Evolutionary conservation across 53 echinoderm and acorn worm genomes (phyloP), one percentile per base, ranked within the genome.

Genomic region (Hippasteria phrygiana): DNA sequence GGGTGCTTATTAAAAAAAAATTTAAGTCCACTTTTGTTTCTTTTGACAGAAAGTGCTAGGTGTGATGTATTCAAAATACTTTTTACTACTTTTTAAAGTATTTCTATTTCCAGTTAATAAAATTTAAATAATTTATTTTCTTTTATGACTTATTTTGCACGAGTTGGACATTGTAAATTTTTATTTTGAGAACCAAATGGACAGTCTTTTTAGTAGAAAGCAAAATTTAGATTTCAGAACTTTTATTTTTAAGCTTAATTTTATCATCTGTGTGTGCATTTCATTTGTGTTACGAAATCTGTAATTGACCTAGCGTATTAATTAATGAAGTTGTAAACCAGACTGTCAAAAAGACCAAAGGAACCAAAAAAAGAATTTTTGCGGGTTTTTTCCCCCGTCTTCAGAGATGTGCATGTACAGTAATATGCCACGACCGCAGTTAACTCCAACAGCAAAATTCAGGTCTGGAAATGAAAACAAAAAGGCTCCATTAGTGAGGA

Each of bases 31-130:
- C 48, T 48, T 48, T 48, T 48, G 14, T 48, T 14, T 7, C 14
- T 10, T 10, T 48, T 48, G 35, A 67, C 12, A 36, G 37, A 67
- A 67, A 35, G 69, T 67, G 73, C 26, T 73, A 43, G 35, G n/a
- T 40, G 26, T 43, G 28, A 43, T 73, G 41, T 73, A 73, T 43
- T 73, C 42, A 43, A 43, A 22, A 43, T 43, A 22, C 41, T 73
- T 43, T 73, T 41, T 41, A 43, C 28, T 40, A n/a, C 43, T 34
- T 73, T 73, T 76, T 51, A 35, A 42, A n/a, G 73, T 48, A 10
- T 43, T 76, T 76, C 51, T 36, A 12, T 8, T 33, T 67, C 18
- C 34, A 18, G 69, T 36, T 35, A 7, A 22, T 67, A 67, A 67
- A 1, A 11, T 67, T 35, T 3, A 12, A 59, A 24, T 33, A 10